Conservation (phyloP, 2,797 vertebrate genomes). For the Petrocephalus schoutedeni region DNA sequence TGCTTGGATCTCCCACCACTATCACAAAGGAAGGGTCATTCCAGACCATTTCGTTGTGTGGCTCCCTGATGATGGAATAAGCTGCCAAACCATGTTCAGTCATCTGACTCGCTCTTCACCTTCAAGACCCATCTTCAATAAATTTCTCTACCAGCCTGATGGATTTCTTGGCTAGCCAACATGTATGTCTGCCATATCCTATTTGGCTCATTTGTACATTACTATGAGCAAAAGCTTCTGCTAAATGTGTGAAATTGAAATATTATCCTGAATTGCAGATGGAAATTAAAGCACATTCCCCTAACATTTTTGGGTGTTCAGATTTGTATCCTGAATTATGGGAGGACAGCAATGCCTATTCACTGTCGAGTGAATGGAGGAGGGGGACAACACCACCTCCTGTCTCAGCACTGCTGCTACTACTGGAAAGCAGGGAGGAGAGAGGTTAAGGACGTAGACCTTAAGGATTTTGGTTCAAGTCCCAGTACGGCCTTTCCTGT, state of each 20-base stretch:
- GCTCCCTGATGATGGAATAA: background rate
- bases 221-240: background rate
- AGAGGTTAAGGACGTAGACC: constrained; percentile 6
- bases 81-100: background rate
- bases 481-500: background rate
- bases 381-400: background rate
- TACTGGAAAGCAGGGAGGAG: background rate
- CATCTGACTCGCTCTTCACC: background rate
- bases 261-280: background rate
- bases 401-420: background rate
- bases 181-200: background rate
- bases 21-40: background rate
- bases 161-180: background rate
- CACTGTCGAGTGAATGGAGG: background rate
- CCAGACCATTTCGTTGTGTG: background rate
- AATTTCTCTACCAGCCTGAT: background rate
- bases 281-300: background rate
- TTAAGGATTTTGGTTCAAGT: constrained; percentile 7
- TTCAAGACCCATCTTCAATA: background rate
- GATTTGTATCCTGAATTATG: background rate
- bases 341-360: background rate
- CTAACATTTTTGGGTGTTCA: background rate
- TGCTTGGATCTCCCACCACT: background rate
- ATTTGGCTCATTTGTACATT: background rate
- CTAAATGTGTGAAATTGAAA: background rate